Conservation (phyloP, 2,797 vertebrate species). For the Anomalospiza imberbis region DNA sequence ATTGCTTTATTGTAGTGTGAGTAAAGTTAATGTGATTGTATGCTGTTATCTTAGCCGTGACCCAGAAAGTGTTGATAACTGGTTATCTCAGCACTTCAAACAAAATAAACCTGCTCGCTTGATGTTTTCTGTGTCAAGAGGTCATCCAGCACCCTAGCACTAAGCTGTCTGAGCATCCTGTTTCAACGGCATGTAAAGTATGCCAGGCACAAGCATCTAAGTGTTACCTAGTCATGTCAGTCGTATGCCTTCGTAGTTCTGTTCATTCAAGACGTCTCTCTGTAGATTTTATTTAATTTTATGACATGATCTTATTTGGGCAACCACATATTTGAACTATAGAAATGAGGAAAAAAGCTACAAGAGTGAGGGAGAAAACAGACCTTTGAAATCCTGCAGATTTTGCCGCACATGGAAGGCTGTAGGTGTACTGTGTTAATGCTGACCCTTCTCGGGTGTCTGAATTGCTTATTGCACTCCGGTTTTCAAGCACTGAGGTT, state of each 20-base stretch:
- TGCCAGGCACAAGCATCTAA: not conserved
- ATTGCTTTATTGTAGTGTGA: not conserved
- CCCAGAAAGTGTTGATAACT: not conserved
- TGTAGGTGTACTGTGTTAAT: not conserved
- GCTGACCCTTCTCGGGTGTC: not conserved
- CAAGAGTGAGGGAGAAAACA: not conserved
- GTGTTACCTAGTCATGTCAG: not conserved
- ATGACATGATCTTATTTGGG: not conserved
- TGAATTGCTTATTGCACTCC: not conserved
- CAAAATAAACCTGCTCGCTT: not conserved
- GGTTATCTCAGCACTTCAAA: not conserved
- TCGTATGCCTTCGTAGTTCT: not conserved
- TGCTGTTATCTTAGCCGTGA: not conserved
- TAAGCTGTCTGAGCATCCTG: not conserved
- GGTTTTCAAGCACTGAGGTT: not conserved
- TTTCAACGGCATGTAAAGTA: not conserved
- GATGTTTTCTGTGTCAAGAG: constrained; percentile 7
- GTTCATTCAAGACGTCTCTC: not conserved
- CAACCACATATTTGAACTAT: not conserved
- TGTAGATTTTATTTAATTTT: not conserved
- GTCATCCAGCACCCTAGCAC: not conserved
- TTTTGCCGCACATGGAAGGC: not conserved
- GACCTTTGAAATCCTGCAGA: not conserved
- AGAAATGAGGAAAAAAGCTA: not conserved
- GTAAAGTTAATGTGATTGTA: not conserved